These are phyloP conservation scores for Isaurus tuberculatus DNA, from an alignment of 92 coral and sea anemone genomes.

Conservation along the genomic window DNA sequence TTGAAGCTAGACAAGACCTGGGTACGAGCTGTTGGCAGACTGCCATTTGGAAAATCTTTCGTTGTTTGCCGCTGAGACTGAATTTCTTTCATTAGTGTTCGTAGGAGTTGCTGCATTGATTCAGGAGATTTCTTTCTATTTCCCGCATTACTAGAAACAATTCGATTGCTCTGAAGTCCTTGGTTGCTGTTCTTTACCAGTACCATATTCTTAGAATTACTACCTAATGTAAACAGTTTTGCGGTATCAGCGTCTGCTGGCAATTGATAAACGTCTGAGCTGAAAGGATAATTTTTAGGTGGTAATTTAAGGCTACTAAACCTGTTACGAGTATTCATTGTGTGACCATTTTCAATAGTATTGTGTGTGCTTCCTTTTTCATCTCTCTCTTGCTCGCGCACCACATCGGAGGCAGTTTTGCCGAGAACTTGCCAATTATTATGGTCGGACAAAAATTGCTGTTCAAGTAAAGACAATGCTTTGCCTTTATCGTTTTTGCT, in stretches of 20 bases:
- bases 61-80: constrained; percentile 26
- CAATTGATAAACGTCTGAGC: neutral
- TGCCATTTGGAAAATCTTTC: constrained; percentile 11
- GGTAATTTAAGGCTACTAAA: neutral
- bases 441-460: constrained; percentile 16
- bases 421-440: constrained; percentile 66
- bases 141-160: neutral
- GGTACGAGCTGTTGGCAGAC: neutral
- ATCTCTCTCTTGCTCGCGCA: constrained; percentile 35
- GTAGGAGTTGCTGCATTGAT: constrained; percentile 20
- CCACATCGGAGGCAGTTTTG: constrained; percentile 50
- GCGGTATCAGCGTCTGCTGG: neutral
- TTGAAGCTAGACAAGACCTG: neutral
- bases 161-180: neutral
- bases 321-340: neutral
- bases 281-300: neutral
- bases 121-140: neutral
- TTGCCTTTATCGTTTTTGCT: neutral
- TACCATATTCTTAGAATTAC: neutral
- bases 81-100: constrained; percentile 19
- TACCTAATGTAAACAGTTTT: neutral
- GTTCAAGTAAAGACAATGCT: neutral
- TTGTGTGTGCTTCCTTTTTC: constrained; percentile 15
- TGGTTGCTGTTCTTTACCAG: neutral
- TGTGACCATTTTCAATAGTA: neutral